These are phyloP conservation scores for Nematolebias whitei DNA, from an alignment of 2,113 vertebrate genomes.

Conservation along the genomic window DNA sequence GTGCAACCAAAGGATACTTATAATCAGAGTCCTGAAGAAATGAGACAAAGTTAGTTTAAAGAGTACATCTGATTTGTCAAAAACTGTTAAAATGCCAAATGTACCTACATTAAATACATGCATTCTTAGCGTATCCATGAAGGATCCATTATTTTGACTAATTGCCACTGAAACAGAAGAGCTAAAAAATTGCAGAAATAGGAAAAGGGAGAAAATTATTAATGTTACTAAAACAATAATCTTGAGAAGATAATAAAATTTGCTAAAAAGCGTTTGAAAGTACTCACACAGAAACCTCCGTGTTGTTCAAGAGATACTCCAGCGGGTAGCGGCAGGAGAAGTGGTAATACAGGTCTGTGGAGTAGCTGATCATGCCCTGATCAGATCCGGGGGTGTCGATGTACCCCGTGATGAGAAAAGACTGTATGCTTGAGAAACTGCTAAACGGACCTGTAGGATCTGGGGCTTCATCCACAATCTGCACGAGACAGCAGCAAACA, in stretches of 20 bases:
- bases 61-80: background rate
- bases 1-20: slow-evolving; percentile 54
- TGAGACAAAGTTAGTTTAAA: background rate
- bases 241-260: no score
- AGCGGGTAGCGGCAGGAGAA: slow-evolving; percentile 84
- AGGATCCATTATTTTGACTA: slow-evolving; percentile 79
- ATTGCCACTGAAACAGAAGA: slow-evolving; percentile 82
- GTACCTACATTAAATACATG: slow-evolving; percentile 77
- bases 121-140: slow-evolving; percentile 79
- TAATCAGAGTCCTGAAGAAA: slow-evolving; percentile 66
- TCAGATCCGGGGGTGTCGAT: slow-evolving; percentile 72
- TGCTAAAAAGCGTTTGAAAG: no score
- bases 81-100: background rate
- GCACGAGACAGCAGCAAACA: slow-evolving; percentile 1
- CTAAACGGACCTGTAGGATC: slow-evolving; percentile 70
- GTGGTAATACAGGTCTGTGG: slow-evolving; percentile 82
- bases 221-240: no score
- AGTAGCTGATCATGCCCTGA: slow-evolving; percentile 76
- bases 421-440: slow-evolving; percentile 76
- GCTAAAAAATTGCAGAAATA: slow-evolving; percentile 42
- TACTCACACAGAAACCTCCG: slow-evolving; percentile 77
- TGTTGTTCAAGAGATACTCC: slow-evolving; percentile 83
- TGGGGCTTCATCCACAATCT: slow-evolving; percentile 78
- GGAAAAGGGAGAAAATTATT: background rate
- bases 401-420: slow-evolving; percentile 78